Percentiles rank a stretch among this genome's conserved stretches.
Conservation (phyloP, 1,140 invertebrate species). For the Hyphantria cunea region DNA sequence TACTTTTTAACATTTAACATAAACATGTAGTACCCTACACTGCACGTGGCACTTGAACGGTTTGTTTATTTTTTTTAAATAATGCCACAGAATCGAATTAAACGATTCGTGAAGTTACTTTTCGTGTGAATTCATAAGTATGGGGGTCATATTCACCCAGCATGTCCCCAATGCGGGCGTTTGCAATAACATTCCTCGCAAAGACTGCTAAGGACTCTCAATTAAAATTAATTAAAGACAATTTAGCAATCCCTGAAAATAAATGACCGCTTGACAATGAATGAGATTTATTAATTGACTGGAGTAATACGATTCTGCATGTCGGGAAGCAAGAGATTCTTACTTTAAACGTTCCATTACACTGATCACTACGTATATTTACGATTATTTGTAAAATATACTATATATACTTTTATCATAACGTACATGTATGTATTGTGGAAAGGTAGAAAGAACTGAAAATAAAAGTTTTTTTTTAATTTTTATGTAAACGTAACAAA, state of each 20-base stretch:
- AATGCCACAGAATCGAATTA: conserved; percentile 37
- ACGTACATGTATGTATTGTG: too few relatives aligned
- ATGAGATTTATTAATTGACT: conserved; percentile 72
- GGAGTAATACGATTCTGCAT: conserved; percentile 13
- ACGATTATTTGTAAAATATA: too few relatives aligned
- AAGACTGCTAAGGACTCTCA: conserved; percentile 70
- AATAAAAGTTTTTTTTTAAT: too few relatives aligned
- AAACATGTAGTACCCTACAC: too few relatives aligned
- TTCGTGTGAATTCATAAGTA: conserved; percentile 59
- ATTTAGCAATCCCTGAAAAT: conserved; percentile 75
- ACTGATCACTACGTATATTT: neutral
- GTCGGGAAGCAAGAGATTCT: neutral
- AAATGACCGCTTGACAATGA: conserved; percentile 71
- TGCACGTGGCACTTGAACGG: neutral
- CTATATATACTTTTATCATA: too few relatives aligned
- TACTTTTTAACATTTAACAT: too few relatives aligned
- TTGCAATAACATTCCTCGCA: conserved; percentile 68
- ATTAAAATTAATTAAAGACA: conserved; percentile 80
- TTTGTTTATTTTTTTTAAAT: conserved; percentile 8
- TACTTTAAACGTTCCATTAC: neutral
- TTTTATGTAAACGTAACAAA: too few relatives aligned
- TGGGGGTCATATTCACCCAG: conserved; percentile 60
- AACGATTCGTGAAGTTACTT: conserved; percentile 42
- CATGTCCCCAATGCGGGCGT: conserved; percentile 62
- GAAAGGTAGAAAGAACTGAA: too few relatives aligned